Conservation (phyloP, 2,113 vertebrate species). For the Nibea coibor region DNA sequence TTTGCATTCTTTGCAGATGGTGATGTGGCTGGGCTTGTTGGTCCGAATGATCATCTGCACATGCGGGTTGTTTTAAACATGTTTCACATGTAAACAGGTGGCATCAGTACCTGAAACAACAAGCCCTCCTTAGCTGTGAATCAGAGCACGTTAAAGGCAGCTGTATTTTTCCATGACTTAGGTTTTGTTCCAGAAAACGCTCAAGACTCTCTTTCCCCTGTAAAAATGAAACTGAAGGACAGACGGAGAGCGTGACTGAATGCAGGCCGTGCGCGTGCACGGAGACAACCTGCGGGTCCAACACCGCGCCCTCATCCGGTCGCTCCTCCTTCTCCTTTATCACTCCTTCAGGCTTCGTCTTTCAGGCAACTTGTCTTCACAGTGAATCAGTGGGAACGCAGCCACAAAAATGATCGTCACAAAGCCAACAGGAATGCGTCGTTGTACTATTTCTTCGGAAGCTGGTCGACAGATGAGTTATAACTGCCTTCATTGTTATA, state of each 20-base stretch:
- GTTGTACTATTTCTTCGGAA: neutral
- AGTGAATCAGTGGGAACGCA: constrained; percentile 37
- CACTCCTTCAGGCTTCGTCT: neutral
- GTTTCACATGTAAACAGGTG: constrained; percentile 8
- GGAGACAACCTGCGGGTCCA: constrained; percentile 14
- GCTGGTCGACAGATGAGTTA: constrained; percentile 13
- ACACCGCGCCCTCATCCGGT: neutral
- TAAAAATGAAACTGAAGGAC: constrained; percentile 38
- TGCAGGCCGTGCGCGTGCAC: constrained; percentile 9
- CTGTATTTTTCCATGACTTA: constrained; percentile 54
- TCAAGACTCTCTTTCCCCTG: neutral
- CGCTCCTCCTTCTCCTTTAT: neutral
- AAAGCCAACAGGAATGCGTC: constrained; percentile 5
- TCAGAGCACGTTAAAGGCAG: constrained; percentile 52
- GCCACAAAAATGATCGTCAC: constrained; percentile 8
- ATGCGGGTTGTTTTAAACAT: constrained; percentile 1
- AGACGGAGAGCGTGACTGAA: neutral
- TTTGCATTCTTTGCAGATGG: constrained; percentile 4
- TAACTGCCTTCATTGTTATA: constrained; percentile 3
- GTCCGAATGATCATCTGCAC: neutral
- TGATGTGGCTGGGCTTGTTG: neutral
- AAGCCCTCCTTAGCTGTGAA: constrained; percentile 1
- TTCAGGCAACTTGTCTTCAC: neutral
- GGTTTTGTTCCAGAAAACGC: constrained; percentile 39
- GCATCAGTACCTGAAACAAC: constrained; percentile 7